Evolutionary conservation across 1,140 invertebrate species (phyloP), one percentile per base, ranked within the genome.

Genomic region (Brachionus rotundiformis): DNA sequence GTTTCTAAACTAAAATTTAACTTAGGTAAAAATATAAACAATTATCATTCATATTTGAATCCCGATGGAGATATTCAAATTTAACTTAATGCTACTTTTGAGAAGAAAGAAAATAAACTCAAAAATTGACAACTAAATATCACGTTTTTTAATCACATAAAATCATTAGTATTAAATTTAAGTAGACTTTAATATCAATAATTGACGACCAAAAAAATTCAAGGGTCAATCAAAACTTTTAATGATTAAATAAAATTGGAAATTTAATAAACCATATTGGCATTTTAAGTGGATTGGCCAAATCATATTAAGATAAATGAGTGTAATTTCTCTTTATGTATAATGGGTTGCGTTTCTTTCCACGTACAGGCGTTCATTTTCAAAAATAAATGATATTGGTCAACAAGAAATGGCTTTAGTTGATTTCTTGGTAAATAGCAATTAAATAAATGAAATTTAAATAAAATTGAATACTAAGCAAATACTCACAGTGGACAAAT

Each of bases 401-500:
- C 47, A 23, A 19, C 47, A 16, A 54, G 19, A 2, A 0, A 8
- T 25, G 7, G 47, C 19, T 54, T 54, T 54, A 19, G 47, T 54
- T 54, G 47, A 54, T 54, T 54, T 54, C 47, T 54, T 54, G 16
- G 47, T 54, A 54, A 54, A 54, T 54, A 54, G 19, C 19, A 54
- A 54, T 54, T 54, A 54, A 54, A 54, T 54, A 54, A 54, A 54
- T 54, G 47, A 54, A 54, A 54, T 19, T 54, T 54, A 54, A 54
- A 54, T 54, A 54, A 19, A 54, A 54, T 54, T 19, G 47, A 54
- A 54, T 19, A 54, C 47, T 19, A 54, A 54, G 23, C 47, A 54
- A 54, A 54, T 54, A 54, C 19, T 54, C 47, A 54, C 4, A 54
- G 16, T 19, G 47, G 47, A 54, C 47, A 54, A 54, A 54, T 16